These are phyloP conservation scores for Harpagoxenus sublaevis DNA, from an alignment of 2,888 invertebrate species.

Conservation along the genomic window DNA sequence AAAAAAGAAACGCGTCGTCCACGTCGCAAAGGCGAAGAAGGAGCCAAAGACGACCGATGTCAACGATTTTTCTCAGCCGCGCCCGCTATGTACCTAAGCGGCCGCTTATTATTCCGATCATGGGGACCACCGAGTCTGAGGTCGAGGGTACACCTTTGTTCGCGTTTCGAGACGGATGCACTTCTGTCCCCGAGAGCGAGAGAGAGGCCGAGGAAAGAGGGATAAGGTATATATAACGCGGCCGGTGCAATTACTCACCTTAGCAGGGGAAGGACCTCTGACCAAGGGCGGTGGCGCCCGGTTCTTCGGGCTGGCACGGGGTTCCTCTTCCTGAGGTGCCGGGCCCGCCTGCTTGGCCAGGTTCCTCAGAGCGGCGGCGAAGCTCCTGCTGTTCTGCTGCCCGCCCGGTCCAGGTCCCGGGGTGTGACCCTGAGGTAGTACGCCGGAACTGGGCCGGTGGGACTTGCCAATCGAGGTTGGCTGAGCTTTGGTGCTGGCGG, in stretches of 20 bases:
- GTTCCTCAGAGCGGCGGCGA: conserved; percentile 96
- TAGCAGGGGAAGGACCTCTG: conserved; percentile 84
- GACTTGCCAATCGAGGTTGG: conserved; percentile 84
- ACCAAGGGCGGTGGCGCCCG: conserved; percentile 87
- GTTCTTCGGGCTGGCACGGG: conserved; percentile 86
- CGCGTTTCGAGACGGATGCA: conserved; percentile 45
- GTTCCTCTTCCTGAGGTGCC: conserved; percentile 89
- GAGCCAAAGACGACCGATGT: conserved; percentile 23
- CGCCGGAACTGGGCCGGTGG: conserved; percentile 84
- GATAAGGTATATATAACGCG: neutral
- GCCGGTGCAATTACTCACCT: conserved; percentile 76
- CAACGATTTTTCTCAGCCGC: conserved; percentile 55
- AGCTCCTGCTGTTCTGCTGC: conserved; percentile 88
- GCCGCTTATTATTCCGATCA: conserved; percentile 50
- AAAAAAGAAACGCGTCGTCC: neutral
- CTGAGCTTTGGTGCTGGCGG: conserved; percentile 84
- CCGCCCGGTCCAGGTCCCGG: conserved; percentile 86
- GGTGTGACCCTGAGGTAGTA: conserved; percentile 84
- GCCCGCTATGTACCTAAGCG: conserved; percentile 25
- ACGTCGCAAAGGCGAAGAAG: conserved; percentile 22
- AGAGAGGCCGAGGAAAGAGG: conserved; percentile 8
- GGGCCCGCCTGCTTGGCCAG: conserved; percentile 97
- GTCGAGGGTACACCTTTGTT: conserved; percentile 48
- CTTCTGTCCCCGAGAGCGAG: conserved; percentile 32
- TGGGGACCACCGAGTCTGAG: conserved; percentile 34